phyloP scores from a whole-genome alignment of 53 echinoderm and acorn worm genomes.

The Arbacia lixula region DNA sequence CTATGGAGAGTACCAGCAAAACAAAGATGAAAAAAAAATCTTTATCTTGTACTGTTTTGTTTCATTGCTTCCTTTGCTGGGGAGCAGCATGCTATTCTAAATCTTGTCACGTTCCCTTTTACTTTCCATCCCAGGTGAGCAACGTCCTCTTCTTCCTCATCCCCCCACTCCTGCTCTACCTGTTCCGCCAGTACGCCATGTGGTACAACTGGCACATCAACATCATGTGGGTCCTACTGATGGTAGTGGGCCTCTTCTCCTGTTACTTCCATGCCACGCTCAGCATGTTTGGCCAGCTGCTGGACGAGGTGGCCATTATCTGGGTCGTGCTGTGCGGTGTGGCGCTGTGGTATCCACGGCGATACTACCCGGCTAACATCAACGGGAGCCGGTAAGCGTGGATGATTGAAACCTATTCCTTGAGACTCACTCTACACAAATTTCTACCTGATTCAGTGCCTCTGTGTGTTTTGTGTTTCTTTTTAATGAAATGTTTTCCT shows the following conservation, averaged over 20 bases:
- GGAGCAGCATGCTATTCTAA: too few relatives aligned
- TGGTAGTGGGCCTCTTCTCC: conserved; percentile 87
- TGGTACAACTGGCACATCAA: conserved; percentile 89
- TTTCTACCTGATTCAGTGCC: too few relatives aligned
- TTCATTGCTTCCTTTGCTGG: too few relatives aligned
- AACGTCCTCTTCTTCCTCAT: conserved; percentile 88
- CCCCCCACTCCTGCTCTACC: conserved; percentile 83
- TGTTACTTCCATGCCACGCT: conserved; percentile 96
- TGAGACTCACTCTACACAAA: too few relatives aligned
- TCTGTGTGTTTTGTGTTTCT: too few relatives aligned
- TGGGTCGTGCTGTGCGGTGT: conserved; percentile 96
- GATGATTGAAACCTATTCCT: too few relatives aligned
- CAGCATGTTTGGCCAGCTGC: conserved; percentile 90
- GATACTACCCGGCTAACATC: conserved; percentile 81
- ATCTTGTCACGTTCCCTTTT: too few relatives aligned
- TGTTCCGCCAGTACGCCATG: conserved; percentile 80
- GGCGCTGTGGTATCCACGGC: conserved; percentile 88
- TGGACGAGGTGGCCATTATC: conserved; percentile 92
- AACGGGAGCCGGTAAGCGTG: conserved; percentile 92
- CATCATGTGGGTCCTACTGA: conserved; percentile 90
- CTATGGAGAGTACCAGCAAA: background rate
- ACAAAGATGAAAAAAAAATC: background rate
- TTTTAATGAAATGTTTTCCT: too few relatives aligned
- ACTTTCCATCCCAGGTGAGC: conserved; percentile 76
- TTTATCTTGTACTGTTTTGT: too few relatives aligned